These are phyloP conservation scores for Clarias batrachus DNA, from an alignment of 2,113 vertebrate species.

Conservation along the genomic window DNA sequence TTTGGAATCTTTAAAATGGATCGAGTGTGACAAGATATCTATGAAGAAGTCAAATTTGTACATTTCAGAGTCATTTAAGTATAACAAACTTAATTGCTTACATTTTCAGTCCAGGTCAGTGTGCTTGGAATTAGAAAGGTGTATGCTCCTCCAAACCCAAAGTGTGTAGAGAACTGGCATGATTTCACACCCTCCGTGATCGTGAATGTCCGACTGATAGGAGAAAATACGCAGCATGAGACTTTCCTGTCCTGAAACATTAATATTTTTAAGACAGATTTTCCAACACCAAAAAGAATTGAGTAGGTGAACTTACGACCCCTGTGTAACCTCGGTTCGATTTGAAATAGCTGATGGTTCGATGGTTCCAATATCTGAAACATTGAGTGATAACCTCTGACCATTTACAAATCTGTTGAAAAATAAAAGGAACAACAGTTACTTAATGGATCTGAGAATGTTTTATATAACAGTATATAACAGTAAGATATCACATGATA, in stretches of 20 bases:
- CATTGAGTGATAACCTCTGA: conserved; percentile 53
- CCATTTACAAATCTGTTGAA: conserved; percentile 84
- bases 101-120: conserved; percentile 57
- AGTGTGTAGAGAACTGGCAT: conserved; percentile 60
- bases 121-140: conserved; percentile 73
- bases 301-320: conserved; percentile 63
- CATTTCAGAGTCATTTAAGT: background rate
- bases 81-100: conserved; percentile 53
- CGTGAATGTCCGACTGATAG: conserved; percentile 59
- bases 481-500: background rate
- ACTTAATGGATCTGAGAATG: background rate
- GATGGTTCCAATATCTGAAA: conserved; percentile 61
- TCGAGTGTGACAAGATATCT: background rate
- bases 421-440: background rate
- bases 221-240: conserved; percentile 14
- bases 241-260: background rate
- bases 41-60: background rate
- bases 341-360: conserved; percentile 54
- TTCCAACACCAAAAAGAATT: background rate
- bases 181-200: conserved; percentile 48
- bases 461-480: background rate
- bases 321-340: conserved; percentile 67
- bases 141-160: conserved; percentile 83
- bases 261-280: background rate
- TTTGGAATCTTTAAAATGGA: background rate